Evolutionary conservation across 2,113 vertebrate species (phyloP).

Genomic region (Prietella phreatophila): DNA sequence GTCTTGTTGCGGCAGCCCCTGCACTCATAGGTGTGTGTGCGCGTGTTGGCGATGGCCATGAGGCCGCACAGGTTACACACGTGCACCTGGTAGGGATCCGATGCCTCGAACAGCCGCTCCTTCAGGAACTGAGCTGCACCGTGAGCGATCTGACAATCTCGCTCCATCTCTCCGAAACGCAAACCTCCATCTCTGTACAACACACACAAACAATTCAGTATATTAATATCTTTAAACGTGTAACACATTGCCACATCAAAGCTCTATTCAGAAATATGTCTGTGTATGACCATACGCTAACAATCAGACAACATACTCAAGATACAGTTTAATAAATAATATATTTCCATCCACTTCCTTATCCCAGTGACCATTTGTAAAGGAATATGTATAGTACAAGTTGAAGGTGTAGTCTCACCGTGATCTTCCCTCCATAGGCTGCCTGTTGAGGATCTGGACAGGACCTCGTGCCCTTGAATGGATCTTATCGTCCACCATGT

Average conservation of each 20-base stretch:
- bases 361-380: background rate
- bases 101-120: constrained; percentile 94
- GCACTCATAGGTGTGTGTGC: constrained; percentile 96
- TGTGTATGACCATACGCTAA: no score
- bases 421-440: constrained; percentile 97
- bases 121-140: constrained; percentile 95
- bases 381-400: background rate
- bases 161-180: constrained; percentile 98
- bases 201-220: background rate
- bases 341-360: no score
- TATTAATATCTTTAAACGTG: background rate
- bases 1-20: constrained; percentile 97
- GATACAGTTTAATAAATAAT: no score
- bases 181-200: constrained; percentile 87
- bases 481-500: constrained; percentile 99
- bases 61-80: constrained; percentile 97
- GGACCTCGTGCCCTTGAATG: constrained; percentile 96
- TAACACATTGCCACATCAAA: background rate
- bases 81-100: constrained; percentile 95
- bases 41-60: constrained; percentile 96
- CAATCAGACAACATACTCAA: no score
- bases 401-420: constrained; percentile 74
- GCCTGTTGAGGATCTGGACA: constrained; percentile 96
- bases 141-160: constrained; percentile 97
- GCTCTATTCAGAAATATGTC: no score